Conservation (phyloP, 1,140 invertebrate species). For the Tribolium madens region DNA sequence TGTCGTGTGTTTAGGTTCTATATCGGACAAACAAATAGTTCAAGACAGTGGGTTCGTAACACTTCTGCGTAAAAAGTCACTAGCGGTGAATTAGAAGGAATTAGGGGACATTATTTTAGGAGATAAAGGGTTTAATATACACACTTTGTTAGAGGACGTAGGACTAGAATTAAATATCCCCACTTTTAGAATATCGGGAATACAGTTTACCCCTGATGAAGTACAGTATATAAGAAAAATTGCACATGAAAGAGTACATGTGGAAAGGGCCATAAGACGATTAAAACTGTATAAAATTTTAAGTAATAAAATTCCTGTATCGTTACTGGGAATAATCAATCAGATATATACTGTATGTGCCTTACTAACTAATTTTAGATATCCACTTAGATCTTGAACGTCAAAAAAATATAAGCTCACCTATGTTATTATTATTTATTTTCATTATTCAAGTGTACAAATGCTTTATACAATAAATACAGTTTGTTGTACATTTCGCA, state of each 20-base stretch:
- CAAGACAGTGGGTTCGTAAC: background rate
- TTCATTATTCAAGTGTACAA: too few species aligned
- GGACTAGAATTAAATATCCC: background rate
- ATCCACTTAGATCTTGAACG: too few species aligned
- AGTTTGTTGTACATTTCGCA: too few species aligned
- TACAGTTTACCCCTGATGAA: conserved; percentile 47
- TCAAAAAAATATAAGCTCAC: too few species aligned
- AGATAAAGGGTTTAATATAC: conserved; percentile 13
- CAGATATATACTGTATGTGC: too few species aligned
- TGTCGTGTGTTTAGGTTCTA: background rate
- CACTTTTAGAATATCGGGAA: background rate
- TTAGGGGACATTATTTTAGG: conserved; percentile 8
- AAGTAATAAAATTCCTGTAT: background rate
- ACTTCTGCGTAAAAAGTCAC: background rate
- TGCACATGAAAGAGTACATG: conserved; percentile 48
- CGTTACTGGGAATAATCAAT: too few species aligned
- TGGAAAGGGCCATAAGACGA: conserved; percentile 49
- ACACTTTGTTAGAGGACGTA: background rate
- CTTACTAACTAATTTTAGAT: too few species aligned
- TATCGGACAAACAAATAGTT: conserved; percentile 20
- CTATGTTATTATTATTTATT: too few species aligned
- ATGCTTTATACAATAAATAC: too few species aligned
- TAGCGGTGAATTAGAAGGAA: background rate
- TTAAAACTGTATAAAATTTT: conserved; percentile 50
- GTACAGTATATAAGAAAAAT: conserved; percentile 47